These are phyloP conservation scores for Alouatta palliata DNA, from an alignment of 2,113 vertebrate species.

Conservation along the genomic window DNA sequence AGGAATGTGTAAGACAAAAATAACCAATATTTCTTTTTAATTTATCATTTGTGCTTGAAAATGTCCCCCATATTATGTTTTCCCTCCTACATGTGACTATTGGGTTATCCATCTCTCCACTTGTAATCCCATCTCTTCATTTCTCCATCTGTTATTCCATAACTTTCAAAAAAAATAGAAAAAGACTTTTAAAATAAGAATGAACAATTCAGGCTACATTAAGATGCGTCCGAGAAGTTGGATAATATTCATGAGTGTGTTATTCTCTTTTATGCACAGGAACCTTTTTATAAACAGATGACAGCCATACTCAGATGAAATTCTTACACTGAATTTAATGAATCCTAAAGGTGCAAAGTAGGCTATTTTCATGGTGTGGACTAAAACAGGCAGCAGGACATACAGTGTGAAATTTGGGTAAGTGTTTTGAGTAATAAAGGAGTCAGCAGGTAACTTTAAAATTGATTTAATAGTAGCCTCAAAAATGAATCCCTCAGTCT, in stretches of 20 bases:
- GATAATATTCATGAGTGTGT: background rate
- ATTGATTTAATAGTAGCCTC: background rate
- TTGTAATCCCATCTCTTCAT: background rate
- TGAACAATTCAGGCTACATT: background rate
- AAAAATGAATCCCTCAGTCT: background rate
- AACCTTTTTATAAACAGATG: background rate
- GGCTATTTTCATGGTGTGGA: background rate
- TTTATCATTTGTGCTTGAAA: background rate
- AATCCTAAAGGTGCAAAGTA: background rate
- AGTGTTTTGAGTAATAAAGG: background rate
- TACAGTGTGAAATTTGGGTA: background rate
- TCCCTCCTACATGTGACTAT: background rate
- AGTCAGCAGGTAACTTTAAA: background rate
- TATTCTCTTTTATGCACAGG: background rate
- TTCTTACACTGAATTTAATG: no score
- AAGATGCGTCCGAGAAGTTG: background rate
- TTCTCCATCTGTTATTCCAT: background rate
- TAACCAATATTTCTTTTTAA: background rate
- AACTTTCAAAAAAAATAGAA: background rate
- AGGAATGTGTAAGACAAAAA: background rate
- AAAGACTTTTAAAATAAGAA: background rate
- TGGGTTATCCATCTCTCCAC: background rate
- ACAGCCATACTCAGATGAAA: background rate
- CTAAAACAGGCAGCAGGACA: accelerated
- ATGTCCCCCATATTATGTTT: background rate